Evolutionary conservation across 2,888 invertebrate species (phyloP), one percentile per base, ranked within the genome.

Genomic region (Biston betularia): DNA sequence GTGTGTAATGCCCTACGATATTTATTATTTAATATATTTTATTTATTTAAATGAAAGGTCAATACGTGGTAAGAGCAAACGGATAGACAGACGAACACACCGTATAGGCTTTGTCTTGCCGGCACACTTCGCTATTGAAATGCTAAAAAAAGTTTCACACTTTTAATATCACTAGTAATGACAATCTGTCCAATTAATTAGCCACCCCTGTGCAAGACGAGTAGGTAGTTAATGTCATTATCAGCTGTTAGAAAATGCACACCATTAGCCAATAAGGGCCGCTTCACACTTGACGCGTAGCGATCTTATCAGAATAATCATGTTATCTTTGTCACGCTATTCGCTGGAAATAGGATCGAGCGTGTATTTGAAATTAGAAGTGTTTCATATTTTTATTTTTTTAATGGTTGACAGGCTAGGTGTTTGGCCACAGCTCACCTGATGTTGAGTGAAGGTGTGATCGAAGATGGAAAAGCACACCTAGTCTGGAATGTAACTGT

Each of bases 231-330:
- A 33, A 50, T 10, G 15, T 15, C 52, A 38, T 53, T 53, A 53
- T 53, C 38, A 38, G 15, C 9, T 14, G 35, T 48, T 44, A 54
- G 54, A 66, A 60, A 70, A 67, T 63, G 45, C 65, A 68, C 71
- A 63, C 64, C 62, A 71, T 71, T 66, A 73, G 58, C 65, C 68
- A 73, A 73, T 73, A 71, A 73, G 44, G 64, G 65, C 46, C 49
- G 24, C 53, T 68, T 33, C 55, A 60, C 73, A 69, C 69, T 68
- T 65, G 64, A 50, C 62, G 59, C 48, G 46, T 35, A 40, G 61
- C 49, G 49, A 63, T 65, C 44, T 8, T 50, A 50, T 50, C 50
- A 8, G 12, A 1, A 11, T 33, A 40, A 68, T 53, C 59, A 52
- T 56, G 55, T 61, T 48, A 10, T 46, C 34, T 57, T 38, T 4